Percentiles rank a stretch among this genome's conserved stretches.
Evolutionary conservation across 2,113 vertebrate genomes (phyloP).

Genomic region (Oncorhynchus masou): DNA sequence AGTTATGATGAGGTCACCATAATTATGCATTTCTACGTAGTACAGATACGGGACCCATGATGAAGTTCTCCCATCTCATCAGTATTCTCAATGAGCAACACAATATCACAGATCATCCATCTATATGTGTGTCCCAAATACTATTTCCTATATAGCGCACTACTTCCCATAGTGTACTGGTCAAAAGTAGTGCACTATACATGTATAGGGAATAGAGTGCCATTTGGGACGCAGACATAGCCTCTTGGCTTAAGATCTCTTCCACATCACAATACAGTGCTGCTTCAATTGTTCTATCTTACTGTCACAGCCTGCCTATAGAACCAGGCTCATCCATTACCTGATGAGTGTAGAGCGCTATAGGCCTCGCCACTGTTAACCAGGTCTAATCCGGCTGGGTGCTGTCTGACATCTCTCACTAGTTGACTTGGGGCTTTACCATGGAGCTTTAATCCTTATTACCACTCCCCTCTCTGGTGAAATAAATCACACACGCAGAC

Average conservation of each 20-base stretch:
- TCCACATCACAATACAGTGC: background rate
- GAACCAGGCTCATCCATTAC: constrained; percentile 51
- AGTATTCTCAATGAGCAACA: constrained; percentile 36
- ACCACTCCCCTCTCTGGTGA: constrained; percentile 60
- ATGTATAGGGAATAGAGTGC: too few relatives aligned
- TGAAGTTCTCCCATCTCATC: background rate
- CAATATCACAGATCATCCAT: constrained; percentile 40
- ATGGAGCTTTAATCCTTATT: constrained; percentile 68
- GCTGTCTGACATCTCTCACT: constrained; percentile 62
- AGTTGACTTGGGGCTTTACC: constrained; percentile 53
- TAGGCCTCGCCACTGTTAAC: constrained; percentile 50
- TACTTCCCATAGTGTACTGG: too few relatives aligned
- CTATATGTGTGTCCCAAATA: constrained; percentile 19
- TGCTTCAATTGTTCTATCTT: background rate
- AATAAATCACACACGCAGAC: constrained; percentile 58
- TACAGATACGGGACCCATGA: too few relatives aligned
- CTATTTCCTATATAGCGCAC: too few relatives aligned
- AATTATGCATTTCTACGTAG: too few relatives aligned
- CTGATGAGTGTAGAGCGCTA: constrained; percentile 43
- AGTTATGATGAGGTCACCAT: background rate
- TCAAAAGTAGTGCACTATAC: too few relatives aligned
- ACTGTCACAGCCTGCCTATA: background rate
- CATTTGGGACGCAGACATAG: too few relatives aligned
- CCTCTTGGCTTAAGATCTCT: constrained; percentile 7
- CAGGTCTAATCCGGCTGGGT: constrained; percentile 49